phyloP scores from a whole-genome alignment of 1,140 invertebrate species.

The Drosophila cardini region DNA sequence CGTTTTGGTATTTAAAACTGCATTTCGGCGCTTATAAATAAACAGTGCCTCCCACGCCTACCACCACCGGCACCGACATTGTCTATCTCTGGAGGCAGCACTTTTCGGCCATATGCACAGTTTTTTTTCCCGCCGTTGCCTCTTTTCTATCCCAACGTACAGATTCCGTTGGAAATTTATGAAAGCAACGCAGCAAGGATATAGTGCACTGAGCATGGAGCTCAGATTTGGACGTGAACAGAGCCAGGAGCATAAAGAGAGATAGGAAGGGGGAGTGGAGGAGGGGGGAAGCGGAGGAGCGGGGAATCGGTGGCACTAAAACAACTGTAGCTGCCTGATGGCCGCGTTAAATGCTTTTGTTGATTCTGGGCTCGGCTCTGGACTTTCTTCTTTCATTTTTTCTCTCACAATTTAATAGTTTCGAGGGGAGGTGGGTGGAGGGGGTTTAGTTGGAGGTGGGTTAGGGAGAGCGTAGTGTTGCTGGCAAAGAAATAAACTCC shows the following conservation, averaged over 20 bases:
- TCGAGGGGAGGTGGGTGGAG: conserved; percentile 45
- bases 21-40: conserved; percentile 77
- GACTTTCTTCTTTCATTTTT: conserved; percentile 5
- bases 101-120: conserved; percentile 39
- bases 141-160: background rate
- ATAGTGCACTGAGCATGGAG: conserved; percentile 43
- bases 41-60: conserved; percentile 36
- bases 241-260: background rate
- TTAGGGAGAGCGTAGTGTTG: background rate
- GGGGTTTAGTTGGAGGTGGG: background rate
- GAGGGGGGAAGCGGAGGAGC: background rate
- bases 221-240: conserved; percentile 16
- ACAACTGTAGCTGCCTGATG: conserved; percentile 76
- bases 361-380: conserved; percentile 67
- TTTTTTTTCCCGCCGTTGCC: background rate
- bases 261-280: background rate
- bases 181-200: conserved; percentile 57
- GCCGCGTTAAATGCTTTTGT: conserved; percentile 80
- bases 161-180: conserved; percentile 65
- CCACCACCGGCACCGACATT: background rate
- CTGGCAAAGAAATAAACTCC: conserved; percentile 69
- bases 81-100: conserved; percentile 3
- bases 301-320: conserved; percentile 48
- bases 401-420: conserved; percentile 74
- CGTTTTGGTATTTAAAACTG: conserved; percentile 70